A percentile compares a stretch with the other conserved stretches of the same genome.
These are phyloP conservation scores for Rhynchomys soricoides DNA, from an alignment of 2,113 vertebrate genomes.

Conservation along the genomic window DNA sequence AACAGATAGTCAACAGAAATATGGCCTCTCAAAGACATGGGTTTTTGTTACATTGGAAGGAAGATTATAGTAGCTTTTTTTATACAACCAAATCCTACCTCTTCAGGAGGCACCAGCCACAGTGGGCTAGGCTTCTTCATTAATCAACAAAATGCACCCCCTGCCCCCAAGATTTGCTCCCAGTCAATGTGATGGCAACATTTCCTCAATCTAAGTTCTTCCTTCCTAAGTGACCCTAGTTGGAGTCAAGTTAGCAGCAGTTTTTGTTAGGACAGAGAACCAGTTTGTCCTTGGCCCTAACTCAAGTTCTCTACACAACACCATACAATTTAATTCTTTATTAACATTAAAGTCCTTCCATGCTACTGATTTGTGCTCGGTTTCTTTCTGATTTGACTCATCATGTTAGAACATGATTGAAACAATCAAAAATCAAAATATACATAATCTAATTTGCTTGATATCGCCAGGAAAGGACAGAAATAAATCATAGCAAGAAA, in stretches of 20 bases:
- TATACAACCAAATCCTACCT: neutral
- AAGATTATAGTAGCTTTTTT: neutral
- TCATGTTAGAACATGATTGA: constrained; percentile 15
- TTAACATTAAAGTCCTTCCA: neutral
- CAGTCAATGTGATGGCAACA: neutral
- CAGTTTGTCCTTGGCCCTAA: neutral
- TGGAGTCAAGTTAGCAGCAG: neutral
- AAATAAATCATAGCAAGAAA: constrained; percentile 26
- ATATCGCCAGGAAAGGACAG: neutral
- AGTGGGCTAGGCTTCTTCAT: neutral
- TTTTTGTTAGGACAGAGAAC: neutral
- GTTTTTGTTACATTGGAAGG: neutral
- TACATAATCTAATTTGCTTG: constrained; percentile 16
- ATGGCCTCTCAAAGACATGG: neutral
- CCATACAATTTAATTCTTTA: constrained; percentile 9
- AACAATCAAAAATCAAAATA: constrained; percentile 33
- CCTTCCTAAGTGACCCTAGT: neutral
- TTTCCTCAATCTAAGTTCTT: neutral
- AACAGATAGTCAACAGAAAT: constrained; percentile 39
- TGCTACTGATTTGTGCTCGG: neutral
- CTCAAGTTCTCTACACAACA: constrained; percentile 19
- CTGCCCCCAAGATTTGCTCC: too few species aligned
- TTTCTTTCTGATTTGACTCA: neutral
- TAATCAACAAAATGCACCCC: neutral
- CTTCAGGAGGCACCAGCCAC: neutral